These are phyloP conservation scores for Atta colombica DNA, from an alignment of 1,140 invertebrate genomes.

Conservation along the genomic window DNA sequence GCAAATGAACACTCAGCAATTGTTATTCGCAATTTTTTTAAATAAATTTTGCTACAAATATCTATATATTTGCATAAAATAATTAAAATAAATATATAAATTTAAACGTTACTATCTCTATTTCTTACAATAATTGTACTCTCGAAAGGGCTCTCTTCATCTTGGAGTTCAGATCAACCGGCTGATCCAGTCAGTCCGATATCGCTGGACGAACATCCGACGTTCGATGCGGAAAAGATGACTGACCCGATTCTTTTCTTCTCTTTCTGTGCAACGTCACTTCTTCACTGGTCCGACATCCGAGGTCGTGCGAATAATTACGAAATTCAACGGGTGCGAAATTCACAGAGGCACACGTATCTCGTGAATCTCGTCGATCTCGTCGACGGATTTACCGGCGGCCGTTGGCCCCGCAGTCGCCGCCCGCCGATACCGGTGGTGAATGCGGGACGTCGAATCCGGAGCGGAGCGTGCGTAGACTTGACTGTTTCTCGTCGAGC, in stretches of 20 bases:
- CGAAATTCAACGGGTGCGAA: constrained; percentile 6
- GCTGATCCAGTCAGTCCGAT: not conserved
- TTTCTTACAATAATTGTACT: constrained; percentile 16
- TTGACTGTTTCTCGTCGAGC: no score
- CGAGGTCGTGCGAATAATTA: constrained; percentile 28
- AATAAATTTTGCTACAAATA: not conserved
- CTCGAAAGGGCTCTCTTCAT: not conserved
- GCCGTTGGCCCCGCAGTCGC: not conserved
- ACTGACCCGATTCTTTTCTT: constrained; percentile 5
- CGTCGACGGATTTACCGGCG: constrained; percentile 55
- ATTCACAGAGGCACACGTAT: not conserved
- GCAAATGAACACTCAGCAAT: not conserved
- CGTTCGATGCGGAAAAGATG: not conserved
- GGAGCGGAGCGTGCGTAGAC: no score
- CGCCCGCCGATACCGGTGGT: no score
- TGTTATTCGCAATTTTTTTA: not conserved
- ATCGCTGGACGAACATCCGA: not conserved
- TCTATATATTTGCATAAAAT: not conserved
- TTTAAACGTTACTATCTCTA: not conserved
- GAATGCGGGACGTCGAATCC: no score
- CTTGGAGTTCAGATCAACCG: not conserved
- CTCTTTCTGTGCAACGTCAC: not conserved
- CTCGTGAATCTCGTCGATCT: constrained; percentile 46
- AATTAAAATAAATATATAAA: not conserved
- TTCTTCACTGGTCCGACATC: not conserved